Evolutionary conservation across 2,888 invertebrate genomes (phyloP), one percentile per base, ranked within the genome.

Genomic region (Melieria picta): DNA sequence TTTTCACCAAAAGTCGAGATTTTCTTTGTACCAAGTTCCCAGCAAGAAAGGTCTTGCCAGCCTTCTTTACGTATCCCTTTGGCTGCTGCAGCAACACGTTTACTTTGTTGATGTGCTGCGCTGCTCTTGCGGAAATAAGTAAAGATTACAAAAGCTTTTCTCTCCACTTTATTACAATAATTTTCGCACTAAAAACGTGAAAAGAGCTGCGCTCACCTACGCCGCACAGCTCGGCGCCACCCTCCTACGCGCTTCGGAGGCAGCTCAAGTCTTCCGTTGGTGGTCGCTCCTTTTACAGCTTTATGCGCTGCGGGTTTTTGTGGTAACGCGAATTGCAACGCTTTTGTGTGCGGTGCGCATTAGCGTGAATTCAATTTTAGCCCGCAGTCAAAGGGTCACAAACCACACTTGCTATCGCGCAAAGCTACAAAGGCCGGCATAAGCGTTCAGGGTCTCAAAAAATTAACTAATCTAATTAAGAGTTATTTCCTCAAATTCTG

Each of bases 321-420:
- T 43, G 42, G 50, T n/a, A 48, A 43, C 58, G 55, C 60, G 50
- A 60, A n/a, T 45, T 61, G 50, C 67, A 10, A 50, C n/a, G 43
- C 45, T n/a, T 57, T 61, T 60, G 52, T 50, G 52, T 4, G 30
- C 30, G 50, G 47, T 43, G 67, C 67, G 43, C 45, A 47, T 67
- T 58, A 67, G 60, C 50, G 61, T 67, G 67, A 67, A 67, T 61
- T 61, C 67, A 67, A 67, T 67, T 67, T 52, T 67, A 60, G 60
- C 61, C 67, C 60, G 60, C 58, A 67, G 67, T 60, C 58, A 67
- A 30, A 30, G 30, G 30, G 30, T 30, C 30, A 3, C 30, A 60
- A 67, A 67, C 60, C 67, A 67, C 67, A 67, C 67, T 67, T 67
- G 60, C 60, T 60, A 30, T 30, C 30, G 30, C 50, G 58, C 67